These are phyloP conservation scores for Microtus richardsoni DNA, from an alignment of 2,113 vertebrate genomes.

Conservation along the genomic window DNA sequence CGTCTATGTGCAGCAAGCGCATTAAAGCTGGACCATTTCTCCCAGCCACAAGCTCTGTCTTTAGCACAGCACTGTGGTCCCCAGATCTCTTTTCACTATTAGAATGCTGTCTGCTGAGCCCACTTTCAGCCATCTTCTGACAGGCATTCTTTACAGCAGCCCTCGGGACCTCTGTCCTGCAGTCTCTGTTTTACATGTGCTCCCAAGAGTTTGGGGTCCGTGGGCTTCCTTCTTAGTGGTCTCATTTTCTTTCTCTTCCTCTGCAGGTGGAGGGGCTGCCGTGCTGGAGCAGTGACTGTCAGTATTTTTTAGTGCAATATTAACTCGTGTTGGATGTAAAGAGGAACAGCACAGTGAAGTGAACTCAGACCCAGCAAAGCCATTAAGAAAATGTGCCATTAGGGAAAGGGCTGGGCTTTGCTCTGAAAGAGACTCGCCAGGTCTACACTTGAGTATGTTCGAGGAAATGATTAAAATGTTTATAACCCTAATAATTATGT, in stretches of 20 bases:
- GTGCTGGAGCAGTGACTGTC: constrained; percentile 42
- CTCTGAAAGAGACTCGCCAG: constrained; percentile 79
- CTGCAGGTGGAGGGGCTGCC: constrained; percentile 36
- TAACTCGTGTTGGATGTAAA: constrained; percentile 83
- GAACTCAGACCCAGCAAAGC: constrained; percentile 83
- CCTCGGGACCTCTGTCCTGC: background rate
- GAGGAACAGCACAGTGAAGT: constrained; percentile 81
- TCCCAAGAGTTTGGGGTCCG: background rate
- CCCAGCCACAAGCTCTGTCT: background rate
- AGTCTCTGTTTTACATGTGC: background rate
- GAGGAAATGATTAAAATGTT: constrained; percentile 85
- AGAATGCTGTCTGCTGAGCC: background rate
- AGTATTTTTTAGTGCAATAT: constrained; percentile 81
- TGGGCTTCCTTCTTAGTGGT: background rate
- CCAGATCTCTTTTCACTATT: background rate
- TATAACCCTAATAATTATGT: constrained; percentile 84
- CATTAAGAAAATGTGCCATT: constrained; percentile 86
- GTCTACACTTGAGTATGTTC: constrained; percentile 76
- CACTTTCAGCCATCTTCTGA: background rate
- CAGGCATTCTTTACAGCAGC: background rate
- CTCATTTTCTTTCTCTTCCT: background rate
- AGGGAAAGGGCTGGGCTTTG: constrained; percentile 80
- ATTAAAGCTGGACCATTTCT: too few relatives aligned
- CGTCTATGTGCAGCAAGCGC: background rate
- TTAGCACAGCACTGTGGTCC: background rate